Base-by-base conservation (phyloP, 1,140 invertebrate genomes). In the Drosophila melanica region DNA sequence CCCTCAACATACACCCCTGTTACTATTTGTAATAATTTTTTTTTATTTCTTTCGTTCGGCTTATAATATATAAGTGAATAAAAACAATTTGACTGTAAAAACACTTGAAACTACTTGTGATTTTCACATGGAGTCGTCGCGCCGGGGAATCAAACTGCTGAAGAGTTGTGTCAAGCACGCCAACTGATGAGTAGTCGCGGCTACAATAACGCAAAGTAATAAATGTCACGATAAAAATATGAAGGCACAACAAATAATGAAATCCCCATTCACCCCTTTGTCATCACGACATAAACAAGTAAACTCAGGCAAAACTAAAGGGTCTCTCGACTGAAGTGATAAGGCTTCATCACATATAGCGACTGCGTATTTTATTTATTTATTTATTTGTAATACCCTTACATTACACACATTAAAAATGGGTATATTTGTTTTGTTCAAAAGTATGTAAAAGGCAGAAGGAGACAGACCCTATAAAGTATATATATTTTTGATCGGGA, bases 1-100 rank as follows among this genome's bases (percentile, higher is more conserved):
- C 82, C 82, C 82, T 76, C 42, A 54, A 71, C 18, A 39, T 50
- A 47, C 80, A 74, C 53, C 85, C 79, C 66, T 68, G 23, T 63
- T 53, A 37, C 39, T 57, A 71, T 70, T 69, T 63, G 55, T 69
- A 74, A 79, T 72, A 62, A 86, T 35, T 33, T 41, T 64, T 85
- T 51, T 20, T 45, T 54, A 33, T 48, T 50, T 27, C 23, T 6
- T 33, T 54, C 47, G 70, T 64, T 64, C 37, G 42, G 67, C 68
- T 79, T 75, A 72, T 74, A 65, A 87, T 35, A 72, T 82, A 48
- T 75, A 89, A 89, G 66, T 80, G 81, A 89, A 89, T 81, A 89
- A 89, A 89, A 90, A 90, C 85, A 85, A 85, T 90, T 89, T 85
- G 77, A 89, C 85, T 84, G 85, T 81, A 73, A 89, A 90, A 85